phyloP scores from a whole-genome alignment of 92 coral and sea anemone species.

The Blastomussa wellsi region DNA sequence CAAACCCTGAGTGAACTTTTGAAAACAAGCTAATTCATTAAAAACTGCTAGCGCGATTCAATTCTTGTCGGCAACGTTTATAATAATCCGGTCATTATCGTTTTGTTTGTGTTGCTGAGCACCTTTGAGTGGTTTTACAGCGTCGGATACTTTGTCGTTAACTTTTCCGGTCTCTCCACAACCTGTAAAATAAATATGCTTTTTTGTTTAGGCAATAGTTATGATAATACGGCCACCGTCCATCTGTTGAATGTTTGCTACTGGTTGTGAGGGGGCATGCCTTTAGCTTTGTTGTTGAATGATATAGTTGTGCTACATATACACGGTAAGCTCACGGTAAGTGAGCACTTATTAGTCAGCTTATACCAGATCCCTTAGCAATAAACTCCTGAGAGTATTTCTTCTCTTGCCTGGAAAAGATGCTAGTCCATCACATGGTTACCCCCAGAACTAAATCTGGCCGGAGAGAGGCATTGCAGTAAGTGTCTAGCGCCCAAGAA shows the following conservation, averaged over 20 bases:
- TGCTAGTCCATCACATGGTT: too few species aligned
- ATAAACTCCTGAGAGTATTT: too few species aligned
- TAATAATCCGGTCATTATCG: background rate
- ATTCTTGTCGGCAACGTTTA: background rate
- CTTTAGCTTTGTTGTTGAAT: background rate
- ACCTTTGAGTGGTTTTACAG: background rate
- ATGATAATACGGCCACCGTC: background rate
- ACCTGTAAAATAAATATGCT: slow-evolving; percentile 14
- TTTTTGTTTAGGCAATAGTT: background rate
- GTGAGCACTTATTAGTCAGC: too few species aligned
- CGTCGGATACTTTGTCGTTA: slow-evolving; percentile 2
- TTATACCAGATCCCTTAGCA: too few species aligned
- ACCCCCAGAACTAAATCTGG: too few species aligned
- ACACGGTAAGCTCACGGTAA: too few species aligned
- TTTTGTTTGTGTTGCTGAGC: background rate
- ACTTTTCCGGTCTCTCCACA: slow-evolving; percentile 9
- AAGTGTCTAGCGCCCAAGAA: too few species aligned
- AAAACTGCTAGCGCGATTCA: background rate
- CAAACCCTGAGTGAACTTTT: background rate
- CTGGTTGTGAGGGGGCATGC: background rate
- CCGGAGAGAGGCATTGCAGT: too few species aligned
- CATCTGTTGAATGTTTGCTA: background rate
- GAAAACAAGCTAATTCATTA: background rate
- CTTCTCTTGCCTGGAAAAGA: too few species aligned
- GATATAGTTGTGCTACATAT: too few species aligned